Base-by-base conservation (phyloP, 2,888 invertebrate genomes). In the Dryomyza anilis region DNA sequence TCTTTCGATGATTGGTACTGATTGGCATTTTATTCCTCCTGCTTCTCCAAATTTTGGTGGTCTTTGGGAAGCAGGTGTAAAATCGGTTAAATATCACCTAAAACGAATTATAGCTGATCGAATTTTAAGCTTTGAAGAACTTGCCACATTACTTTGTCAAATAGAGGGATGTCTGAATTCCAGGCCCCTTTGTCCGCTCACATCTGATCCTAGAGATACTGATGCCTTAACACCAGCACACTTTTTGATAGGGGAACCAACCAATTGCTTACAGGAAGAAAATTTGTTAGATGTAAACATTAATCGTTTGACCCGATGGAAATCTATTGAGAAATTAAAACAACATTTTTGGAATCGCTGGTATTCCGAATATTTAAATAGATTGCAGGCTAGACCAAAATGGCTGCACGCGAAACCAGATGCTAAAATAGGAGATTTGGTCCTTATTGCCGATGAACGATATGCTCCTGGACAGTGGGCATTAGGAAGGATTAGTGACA, bases 321-420 rank as follows among this genome's bases (percentile, higher is more conserved):
- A 66, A 63, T 5, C 8, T 10, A 61, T 69, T 23, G 64, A 67
- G n/a, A 46, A 43, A 21, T 25, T 68, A 1, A 67, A 70, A 16
- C 64, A 70, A 43, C 61, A 65, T 23, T 68, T 68, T 45, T 69
- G 69, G 69, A 56, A 60, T 7, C 59, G 67, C 3, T 68, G 70
- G 64, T 33, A 43, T 12, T 12, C 8, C 1, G 68, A 71, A 30
- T 69, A 67, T 50, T 7, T 69, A 3, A 60, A 55, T 21, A 66
- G 67, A 1, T 30, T 69, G 2, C 66, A 67, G 7, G 36, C 65
- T 1, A 61, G 67, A 5, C 53, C 57, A 4, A 68, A 67, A 46
- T 68, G 67, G 65, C 23, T 65, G 3, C 58, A 64, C 16, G 45
- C 53, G 2, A 46, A 63, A 19, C 46, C 50, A 1, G 46, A n/a